Evolutionary conservation across 92 coral and sea anemone genomes (phyloP).

Genomic region (Parazoanthus atlanticus): DNA sequence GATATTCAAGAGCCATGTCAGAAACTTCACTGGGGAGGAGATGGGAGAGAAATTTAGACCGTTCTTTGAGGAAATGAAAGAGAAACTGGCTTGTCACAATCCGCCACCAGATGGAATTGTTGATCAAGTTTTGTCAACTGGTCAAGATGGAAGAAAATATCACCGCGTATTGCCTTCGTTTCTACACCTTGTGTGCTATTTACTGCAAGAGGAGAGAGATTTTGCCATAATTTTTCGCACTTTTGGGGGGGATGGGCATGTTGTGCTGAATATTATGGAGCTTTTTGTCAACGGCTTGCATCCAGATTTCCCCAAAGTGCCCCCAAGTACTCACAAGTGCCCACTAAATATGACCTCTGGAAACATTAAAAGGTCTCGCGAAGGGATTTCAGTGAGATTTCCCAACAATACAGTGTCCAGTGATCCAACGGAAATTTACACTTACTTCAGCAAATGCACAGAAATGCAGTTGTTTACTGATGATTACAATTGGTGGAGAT

Average conservation of each 20-base stretch:
- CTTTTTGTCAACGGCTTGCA: constrained; percentile 46
- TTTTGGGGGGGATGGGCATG: constrained; percentile 79
- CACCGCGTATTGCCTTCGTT: constrained; percentile 79
- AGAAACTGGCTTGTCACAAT: constrained; percentile 37
- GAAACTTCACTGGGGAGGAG: constrained; percentile 67
- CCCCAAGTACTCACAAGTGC: constrained; percentile 37
- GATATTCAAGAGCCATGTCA: constrained; percentile 61
- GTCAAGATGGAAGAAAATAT: constrained; percentile 45
- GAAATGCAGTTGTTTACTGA: constrained; percentile 75
- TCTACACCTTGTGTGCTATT: constrained; percentile 58
- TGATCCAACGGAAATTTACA: constrained; percentile 48
- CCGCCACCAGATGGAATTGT: constrained; percentile 16
- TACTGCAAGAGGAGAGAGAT: constrained; percentile 52
- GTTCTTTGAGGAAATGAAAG: constrained; percentile 65
- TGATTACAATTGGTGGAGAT: constrained; percentile 75
- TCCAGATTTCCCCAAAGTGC: constrained; percentile 47
- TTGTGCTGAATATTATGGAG: constrained; percentile 41
- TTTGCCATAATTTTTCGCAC: constrained; percentile 78
- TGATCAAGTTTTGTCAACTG: constrained; percentile 52
- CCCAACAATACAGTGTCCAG: constrained; percentile 29
- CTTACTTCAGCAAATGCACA: constrained; percentile 50
- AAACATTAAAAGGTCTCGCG: constrained; percentile 46
- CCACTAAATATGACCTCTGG: constrained; percentile 54
- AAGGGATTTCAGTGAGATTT: constrained; percentile 50
- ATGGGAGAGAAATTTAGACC: constrained; percentile 58